Base-by-base conservation (phyloP, 2,888 invertebrate species). In the Melolontha melolontha region DNA sequence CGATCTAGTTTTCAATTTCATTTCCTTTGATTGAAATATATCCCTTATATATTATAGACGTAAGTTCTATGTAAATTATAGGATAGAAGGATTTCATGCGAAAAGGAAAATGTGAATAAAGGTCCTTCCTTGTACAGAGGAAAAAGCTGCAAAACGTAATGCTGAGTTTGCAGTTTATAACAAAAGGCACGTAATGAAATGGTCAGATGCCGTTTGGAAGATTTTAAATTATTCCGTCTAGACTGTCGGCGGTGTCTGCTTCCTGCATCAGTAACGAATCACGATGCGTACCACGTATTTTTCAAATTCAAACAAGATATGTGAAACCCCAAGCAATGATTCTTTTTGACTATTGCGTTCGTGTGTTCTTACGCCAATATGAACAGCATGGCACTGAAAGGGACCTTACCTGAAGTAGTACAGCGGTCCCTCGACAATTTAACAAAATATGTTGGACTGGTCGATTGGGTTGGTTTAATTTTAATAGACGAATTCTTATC, bases 191-290 rank as follows among this genome's bases (percentile, higher is more conserved):
- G 47, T 62, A 62, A 62, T 49, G 59, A 62, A 62, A 62, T 27
- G 59, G 59, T 62, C 59, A 62, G 47, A 62, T 62, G 59, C 44
- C 47, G 47, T 62, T 47, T 16, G 59, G 59, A 34, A 62, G 29
- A 62, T 62, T 62, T 62, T 62, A 62, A 62, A 62, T 62, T 62
- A 62, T 62, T 62, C 47, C 16, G 59, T 62, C 59, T 62, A 62
- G 59, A 62, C 59, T 47, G 47, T 14, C 42, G 52, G 12, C 34
- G 12, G n/a, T 34, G 29, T 29, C 39, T 7, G 50, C 50, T 50
- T 50, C 22, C n/a, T 50, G 17, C 17, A 7, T 34, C 34, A 34
- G 34, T 10, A 34, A 34, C 8, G 34, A 34, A 34, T 34, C 34
- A 34, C 34, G 6, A 34, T 34, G 34, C 34, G 34, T 34, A 34